Evolutionary conservation across 2,113 vertebrate genomes (phyloP), one percentile per base, ranked within the genome.

Genomic region (Lampris megalopsis): DNA sequence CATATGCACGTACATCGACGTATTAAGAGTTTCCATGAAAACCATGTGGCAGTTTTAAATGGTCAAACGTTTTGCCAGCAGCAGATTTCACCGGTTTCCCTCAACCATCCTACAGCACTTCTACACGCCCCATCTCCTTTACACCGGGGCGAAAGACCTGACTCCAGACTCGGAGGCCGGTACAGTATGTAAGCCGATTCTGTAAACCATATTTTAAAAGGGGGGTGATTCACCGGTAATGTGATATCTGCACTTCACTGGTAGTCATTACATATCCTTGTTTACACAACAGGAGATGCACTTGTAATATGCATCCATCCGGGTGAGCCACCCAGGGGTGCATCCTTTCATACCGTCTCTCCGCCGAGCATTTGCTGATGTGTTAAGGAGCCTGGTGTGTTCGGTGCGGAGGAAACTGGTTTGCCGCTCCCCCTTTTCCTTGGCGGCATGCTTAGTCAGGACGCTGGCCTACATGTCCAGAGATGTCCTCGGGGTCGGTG

Each of bases 131-230:
- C 75, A 57, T 80, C 1, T 85, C 73, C 74, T 81, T 77, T 65
- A 62, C 47, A 1, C 64, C 1, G 41, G 77, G 65, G 50, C 77
- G 43, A 84, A 84, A 63, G 5, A 75, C 64, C 77, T 82, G 82
- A 9, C 60, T 52, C 57, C 5, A 11, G 47, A 64, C 61, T 40
- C 9, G 6, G 64, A 62, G 66, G 47, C 73, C 40, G 24, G 76
- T 45, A 47, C 86, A 47, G 77, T 8, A 48, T 85, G 88, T 91
- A 87, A 89, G 66, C 73, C 73, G 83, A 89, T 88, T 89, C 84
- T 81, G 81, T 82, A 84, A 89, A 86, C 48, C 85, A 84, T 87
- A 84, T 91, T 91, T 89, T 88, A 86, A 90, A 90, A 92, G 84
- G 73, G 68, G 63, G 50, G 74, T 79, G 79, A 88, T 82, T 87